These are phyloP conservation scores for Drosophila pruinosa DNA, from an alignment of 1,140 invertebrate genomes.

Conservation along the genomic window DNA sequence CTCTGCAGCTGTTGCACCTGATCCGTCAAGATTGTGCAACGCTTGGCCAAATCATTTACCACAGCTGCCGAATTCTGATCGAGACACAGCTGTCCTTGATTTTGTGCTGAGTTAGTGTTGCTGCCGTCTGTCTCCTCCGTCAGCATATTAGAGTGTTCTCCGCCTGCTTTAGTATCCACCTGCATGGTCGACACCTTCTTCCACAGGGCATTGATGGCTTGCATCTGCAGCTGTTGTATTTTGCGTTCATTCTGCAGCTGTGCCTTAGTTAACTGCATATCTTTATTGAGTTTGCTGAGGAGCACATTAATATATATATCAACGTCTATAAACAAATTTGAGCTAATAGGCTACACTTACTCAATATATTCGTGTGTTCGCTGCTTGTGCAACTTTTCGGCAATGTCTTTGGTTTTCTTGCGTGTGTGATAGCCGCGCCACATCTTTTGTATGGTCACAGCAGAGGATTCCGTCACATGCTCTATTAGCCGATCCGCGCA, in stretches of 20 bases:
- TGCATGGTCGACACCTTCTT: constrained; percentile 92
- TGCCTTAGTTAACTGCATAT: constrained; percentile 91
- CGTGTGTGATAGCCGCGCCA: constrained; percentile 94
- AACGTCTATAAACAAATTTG: too few species aligned
- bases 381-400: constrained; percentile 90
- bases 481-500: constrained; percentile 63
- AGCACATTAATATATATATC: too few species aligned
- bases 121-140: constrained; percentile 1
- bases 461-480: constrained; percentile 84
- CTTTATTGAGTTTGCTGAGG: constrained; percentile 88
- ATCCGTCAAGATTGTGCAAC: constrained; percentile 83
- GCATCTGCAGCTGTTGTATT: constrained; percentile 93
- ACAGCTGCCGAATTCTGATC: constrained; percentile 75
- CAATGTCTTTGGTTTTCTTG: constrained; percentile 89
- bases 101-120: background rate
- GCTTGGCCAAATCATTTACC: constrained; percentile 84
- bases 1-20: constrained; percentile 89
- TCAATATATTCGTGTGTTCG: constrained; percentile 94
- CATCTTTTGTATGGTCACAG: constrained; percentile 92
- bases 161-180: constrained; percentile 62
- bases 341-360: constrained; percentile 84
- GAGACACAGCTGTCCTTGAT: constrained; percentile 47
- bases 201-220: constrained; percentile 94
- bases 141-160: constrained; percentile 23
- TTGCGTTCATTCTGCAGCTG: constrained; percentile 93